Evolutionary conservation across 1,140 invertebrate genomes (phyloP).

Genomic region (Parasteatoda tepidariorum): DNA sequence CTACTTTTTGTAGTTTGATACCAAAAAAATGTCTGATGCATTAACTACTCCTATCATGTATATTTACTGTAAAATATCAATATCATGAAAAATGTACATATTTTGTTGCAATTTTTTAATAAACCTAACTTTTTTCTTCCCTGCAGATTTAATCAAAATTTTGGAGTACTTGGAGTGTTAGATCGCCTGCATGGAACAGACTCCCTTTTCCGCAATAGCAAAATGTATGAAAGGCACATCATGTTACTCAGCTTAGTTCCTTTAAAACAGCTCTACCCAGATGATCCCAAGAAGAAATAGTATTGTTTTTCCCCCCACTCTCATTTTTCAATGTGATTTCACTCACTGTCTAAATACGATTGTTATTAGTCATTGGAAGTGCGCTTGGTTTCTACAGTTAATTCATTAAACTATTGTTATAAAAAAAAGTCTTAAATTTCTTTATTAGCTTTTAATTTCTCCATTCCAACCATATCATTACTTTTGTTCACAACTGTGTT

Average conservation of each 20-base stretch:
- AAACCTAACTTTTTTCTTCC: no score
- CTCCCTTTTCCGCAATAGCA: constrained; percentile 78
- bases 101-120: no score
- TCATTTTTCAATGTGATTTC: not conserved
- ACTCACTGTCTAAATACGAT: not conserved
- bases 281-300: constrained; percentile 66
- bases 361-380: not conserved
- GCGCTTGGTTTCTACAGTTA: not conserved
- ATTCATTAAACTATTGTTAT: not conserved
- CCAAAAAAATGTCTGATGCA: no score
- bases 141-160: constrained; percentile 86
- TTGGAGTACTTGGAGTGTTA: constrained; percentile 84
- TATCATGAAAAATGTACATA: no score
- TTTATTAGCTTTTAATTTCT: not conserved
- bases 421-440: not conserved
- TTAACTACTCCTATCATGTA: no score
- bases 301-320: not conserved
- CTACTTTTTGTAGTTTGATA: no score
- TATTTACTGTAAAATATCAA: no score
- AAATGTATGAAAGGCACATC: constrained; percentile 80
- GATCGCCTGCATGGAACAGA: constrained; percentile 90
- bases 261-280: constrained; percentile 80
- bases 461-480: not conserved
- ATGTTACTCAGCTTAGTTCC: constrained; percentile 85
- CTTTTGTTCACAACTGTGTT: no score